Conservation (phyloP, 37 sponge, comb jelly and placozoan genomes). For the Dysidea cf. avara region DNA sequence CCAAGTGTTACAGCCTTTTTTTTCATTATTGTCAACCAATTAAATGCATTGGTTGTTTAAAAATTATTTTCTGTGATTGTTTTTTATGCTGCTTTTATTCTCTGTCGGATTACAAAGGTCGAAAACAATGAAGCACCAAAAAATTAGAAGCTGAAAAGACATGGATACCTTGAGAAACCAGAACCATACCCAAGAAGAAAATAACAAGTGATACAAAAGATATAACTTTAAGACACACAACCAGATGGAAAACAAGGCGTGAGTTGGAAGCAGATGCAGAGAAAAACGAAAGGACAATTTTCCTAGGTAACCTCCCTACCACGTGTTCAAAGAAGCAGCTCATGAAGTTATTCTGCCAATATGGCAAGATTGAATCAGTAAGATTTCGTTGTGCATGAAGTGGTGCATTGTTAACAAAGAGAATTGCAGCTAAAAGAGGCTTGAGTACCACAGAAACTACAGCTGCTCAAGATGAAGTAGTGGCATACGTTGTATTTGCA, state of each 20-base stretch:
- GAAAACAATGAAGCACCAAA: no score
- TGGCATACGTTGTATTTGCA: constrained; percentile 73
- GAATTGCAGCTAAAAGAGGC: constrained; percentile 26
- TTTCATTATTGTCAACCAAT: no score
- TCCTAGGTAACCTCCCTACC: constrained; percentile 71
- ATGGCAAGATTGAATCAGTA: constrained; percentile 57
- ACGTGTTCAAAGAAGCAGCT: constrained; percentile 44
- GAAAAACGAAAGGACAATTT: constrained; percentile 64
- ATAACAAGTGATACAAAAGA: constrained; percentile 2
- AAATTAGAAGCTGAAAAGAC: no score
- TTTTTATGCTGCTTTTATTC: no score
- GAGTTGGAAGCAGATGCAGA: neutral
- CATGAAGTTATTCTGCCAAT: constrained; percentile 40
- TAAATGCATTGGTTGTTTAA: no score
- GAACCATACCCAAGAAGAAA: no score
- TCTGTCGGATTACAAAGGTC: no score
- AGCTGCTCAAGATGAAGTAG: no score
- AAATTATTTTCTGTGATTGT: no score
- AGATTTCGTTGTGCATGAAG: constrained; percentile 61
- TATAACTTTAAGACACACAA: neutral
- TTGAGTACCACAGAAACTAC: constrained; percentile 27
- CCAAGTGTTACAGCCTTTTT: no score
- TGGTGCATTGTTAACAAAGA: constrained; percentile 34
- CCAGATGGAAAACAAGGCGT: neutral
- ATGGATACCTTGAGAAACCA: no score